A percentile compares a stretch with the other conserved stretches of the same genome.
These are phyloP conservation scores for Clarias laeviceps DNA, from an alignment of 2,797 vertebrate species.

Conservation along the genomic window DNA sequence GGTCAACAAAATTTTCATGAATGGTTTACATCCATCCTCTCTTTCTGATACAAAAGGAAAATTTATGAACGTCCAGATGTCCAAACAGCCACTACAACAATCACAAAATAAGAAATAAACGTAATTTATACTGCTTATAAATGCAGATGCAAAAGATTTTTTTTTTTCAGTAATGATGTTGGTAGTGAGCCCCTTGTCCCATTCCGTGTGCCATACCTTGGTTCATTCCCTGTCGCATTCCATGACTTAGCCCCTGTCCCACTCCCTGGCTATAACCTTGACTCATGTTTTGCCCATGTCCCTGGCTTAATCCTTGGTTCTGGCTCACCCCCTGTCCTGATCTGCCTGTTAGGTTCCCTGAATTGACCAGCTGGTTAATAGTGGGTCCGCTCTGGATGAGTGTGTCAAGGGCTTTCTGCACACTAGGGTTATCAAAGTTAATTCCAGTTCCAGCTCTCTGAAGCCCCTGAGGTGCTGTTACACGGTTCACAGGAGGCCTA, in stretches of 20 bases:
- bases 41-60: conserved; percentile 4
- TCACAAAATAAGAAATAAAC: conserved; percentile 22
- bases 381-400: conserved; percentile 95
- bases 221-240: neutral
- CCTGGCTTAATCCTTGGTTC: conserved; percentile 48
- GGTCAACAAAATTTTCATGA: neutral
- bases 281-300: conserved; percentile 58
- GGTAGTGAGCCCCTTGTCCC: conserved; percentile 76
- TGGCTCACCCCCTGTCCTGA: conserved; percentile 64
- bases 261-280: conserved; percentile 64
- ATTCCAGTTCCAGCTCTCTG: conserved; percentile 82
- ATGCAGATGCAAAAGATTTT: conserved; percentile 17
- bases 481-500: conserved; percentile 63
- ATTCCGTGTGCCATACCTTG: neutral
- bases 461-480: conserved; percentile 68
- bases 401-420: conserved; percentile 97
- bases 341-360: conserved; percentile 65
- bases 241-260: neutral
- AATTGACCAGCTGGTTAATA: conserved; percentile 87
- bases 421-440: conserved; percentile 98
- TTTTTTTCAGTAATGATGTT: conserved; percentile 82
- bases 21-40: neutral
- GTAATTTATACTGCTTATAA: conserved; percentile 29
- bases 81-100: conserved; percentile 23
- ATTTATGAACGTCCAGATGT: neutral